These are phyloP conservation scores for Hydrophis major DNA, from an alignment of 2,797 vertebrate species.

Conservation along the genomic window DNA sequence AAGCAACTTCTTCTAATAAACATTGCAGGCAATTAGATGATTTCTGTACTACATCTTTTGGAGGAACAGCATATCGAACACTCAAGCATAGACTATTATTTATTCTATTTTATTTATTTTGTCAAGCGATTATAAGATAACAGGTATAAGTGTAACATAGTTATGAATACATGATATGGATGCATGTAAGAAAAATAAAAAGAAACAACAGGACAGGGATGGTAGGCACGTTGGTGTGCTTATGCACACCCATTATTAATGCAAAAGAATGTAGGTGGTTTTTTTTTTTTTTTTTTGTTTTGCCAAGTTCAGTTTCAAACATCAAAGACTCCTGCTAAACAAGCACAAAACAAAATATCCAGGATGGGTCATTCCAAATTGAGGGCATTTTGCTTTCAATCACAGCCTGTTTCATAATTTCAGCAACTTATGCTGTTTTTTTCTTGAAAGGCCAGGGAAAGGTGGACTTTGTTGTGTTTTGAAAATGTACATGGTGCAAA, in stretches of 20 bases:
- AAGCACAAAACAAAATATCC: not conserved
- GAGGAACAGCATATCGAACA: not conserved
- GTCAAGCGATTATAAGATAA: no score
- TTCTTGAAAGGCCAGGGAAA: not conserved
- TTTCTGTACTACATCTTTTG: not conserved
- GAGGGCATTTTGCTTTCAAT: not conserved
- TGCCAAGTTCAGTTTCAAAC: conserved; percentile 3
- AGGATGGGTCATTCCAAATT: not conserved
- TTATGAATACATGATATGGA: no score
- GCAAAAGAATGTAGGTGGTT: not conserved
- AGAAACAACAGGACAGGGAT: no score
- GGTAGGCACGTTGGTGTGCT: no score
- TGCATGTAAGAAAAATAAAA: no score
- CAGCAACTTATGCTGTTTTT: not conserved
- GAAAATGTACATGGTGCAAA: not conserved
- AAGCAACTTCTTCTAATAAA: not conserved
- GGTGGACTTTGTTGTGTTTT: no score
- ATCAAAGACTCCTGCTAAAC: not conserved
- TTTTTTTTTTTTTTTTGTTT: not conserved
- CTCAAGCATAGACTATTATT: not conserved
- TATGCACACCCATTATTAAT: not conserved
- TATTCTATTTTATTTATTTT: no score
- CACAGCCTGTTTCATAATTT: not conserved
- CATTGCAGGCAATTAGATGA: not conserved
- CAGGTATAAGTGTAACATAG: no score